Evolutionary conservation across 1,140 invertebrate genomes (phyloP).

Genomic region (Orussus abietinus): DNA sequence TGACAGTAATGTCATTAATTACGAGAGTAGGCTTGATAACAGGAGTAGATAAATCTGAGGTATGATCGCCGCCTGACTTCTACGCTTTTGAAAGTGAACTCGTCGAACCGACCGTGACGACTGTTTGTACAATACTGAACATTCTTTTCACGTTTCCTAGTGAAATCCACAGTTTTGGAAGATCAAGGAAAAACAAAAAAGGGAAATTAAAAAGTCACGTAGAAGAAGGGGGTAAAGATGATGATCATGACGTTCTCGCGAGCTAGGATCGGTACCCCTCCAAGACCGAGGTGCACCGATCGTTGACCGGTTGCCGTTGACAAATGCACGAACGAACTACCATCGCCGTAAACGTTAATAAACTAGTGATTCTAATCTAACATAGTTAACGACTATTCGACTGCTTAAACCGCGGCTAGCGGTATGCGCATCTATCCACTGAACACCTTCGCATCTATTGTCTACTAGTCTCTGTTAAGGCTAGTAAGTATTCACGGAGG

Average conservation of each 20-base stretch:
- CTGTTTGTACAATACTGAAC: too few relatives aligned
- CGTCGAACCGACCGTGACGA: too few relatives aligned
- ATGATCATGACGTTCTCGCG: too few relatives aligned
- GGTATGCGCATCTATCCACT: constrained; percentile 15
- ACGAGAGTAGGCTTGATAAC: neutral
- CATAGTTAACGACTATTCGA: too few relatives aligned
- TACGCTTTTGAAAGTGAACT: neutral
- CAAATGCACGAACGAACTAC: neutral
- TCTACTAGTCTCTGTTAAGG: constrained; percentile 31
- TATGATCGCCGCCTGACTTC: neutral
- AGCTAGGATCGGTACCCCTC: too few relatives aligned
- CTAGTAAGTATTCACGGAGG: constrained; percentile 26
- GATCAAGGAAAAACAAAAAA: too few relatives aligned
- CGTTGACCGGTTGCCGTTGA: constrained; percentile 2
- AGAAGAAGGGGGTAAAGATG: too few relatives aligned
- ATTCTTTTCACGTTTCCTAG: too few relatives aligned
- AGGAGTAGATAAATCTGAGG: neutral
- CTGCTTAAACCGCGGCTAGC: constrained; percentile 9
- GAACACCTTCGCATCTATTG: constrained; percentile 31
- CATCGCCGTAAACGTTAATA: constrained; percentile 1
- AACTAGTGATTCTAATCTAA: constrained; percentile 1
- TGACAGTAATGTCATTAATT: constrained; percentile 1
- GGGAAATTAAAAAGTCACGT: too few relatives aligned
- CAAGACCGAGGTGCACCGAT: too few relatives aligned
- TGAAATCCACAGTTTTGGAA: too few relatives aligned